Conservation (phyloP, 2,888 invertebrate species). For the Hermodice carunculata region DNA sequence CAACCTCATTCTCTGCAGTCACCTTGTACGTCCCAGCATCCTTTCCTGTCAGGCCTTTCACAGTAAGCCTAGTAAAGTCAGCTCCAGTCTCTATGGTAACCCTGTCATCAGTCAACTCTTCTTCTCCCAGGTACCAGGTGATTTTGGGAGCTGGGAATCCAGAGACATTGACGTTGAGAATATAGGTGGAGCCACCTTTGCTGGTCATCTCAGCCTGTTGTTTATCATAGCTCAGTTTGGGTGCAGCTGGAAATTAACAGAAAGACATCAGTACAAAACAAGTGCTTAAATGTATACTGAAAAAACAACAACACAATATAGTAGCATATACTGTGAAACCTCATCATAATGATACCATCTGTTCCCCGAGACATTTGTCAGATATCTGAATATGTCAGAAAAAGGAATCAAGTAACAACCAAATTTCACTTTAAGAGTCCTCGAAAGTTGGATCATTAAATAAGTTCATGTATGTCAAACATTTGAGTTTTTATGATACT, state of each 20-base stretch:
- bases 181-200: constrained; percentile 60
- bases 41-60: constrained; percentile 43
- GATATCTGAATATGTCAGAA: too few species aligned
- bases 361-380: too few species aligned
- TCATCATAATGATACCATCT: too few species aligned
- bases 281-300: too few species aligned
- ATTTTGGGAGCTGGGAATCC: constrained; percentile 64
- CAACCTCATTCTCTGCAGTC: constrained; percentile 48
- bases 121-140: constrained; percentile 49
- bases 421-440: too few species aligned
- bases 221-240: constrained; percentile 35
- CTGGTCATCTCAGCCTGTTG: constrained; percentile 22
- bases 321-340: too few species aligned
- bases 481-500: too few species aligned
- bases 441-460: too few species aligned
- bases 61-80: constrained; percentile 54
- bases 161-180: constrained; percentile 60
- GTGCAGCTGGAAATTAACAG: constrained; percentile 21
- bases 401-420: too few species aligned
- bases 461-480: too few species aligned
- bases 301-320: too few species aligned
- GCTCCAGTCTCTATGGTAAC: constrained; percentile 59
- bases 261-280: too few species aligned
- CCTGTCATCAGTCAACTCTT: constrained; percentile 21
- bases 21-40: constrained; percentile 50